Evolutionary conservation across 2,888 invertebrate species (phyloP), one percentile per base, ranked within the genome.

Genomic region (Argyresthia goedartella): DNA sequence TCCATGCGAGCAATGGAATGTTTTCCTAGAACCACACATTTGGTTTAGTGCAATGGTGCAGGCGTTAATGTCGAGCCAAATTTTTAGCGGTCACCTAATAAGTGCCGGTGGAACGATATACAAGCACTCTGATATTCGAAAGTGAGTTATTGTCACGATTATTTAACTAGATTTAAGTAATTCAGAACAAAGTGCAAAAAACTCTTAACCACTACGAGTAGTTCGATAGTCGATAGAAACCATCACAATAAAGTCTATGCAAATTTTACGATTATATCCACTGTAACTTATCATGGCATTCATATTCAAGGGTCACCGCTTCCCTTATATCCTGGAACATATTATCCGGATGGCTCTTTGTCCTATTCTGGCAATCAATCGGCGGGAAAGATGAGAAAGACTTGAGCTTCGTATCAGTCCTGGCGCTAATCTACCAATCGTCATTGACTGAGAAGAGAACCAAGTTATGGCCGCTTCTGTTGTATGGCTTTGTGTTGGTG

Each of bases 11-110:
- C 69, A 76, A 65, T 85, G 86, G 86, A 57, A 62, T 49, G 69
- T 76, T 52, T 57, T 85, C 8, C 62, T 67, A 1, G 67, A 81
- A 53, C 82, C 85, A 0, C 73, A 73, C 34, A 76, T 86, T 56
- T 91, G 91, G 91, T 90, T 90, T 63, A 90, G 89, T 59, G 89
- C 90, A 0, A 71, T 89, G 57, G 88, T 91, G 39, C 91, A 91
- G 69, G 88, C 91, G 47, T 76, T 91, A 61, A 76, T 91, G 64
- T 91, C 91, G 0, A 89, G 90, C 1, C 89, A 91, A 53, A 76
- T 91, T 47, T 88, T 90, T 55, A 89, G 91, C 60, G 91, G 91
- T 16, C 89, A 90, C 56, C 84, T 91, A 53, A 86, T 89, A 35
- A 91, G 91, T 46, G 88, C 89, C 45, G 91, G 91, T 10, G 91